Conservation (phyloP, 2,113 vertebrate species). For the Gila orcuttii region DNA sequence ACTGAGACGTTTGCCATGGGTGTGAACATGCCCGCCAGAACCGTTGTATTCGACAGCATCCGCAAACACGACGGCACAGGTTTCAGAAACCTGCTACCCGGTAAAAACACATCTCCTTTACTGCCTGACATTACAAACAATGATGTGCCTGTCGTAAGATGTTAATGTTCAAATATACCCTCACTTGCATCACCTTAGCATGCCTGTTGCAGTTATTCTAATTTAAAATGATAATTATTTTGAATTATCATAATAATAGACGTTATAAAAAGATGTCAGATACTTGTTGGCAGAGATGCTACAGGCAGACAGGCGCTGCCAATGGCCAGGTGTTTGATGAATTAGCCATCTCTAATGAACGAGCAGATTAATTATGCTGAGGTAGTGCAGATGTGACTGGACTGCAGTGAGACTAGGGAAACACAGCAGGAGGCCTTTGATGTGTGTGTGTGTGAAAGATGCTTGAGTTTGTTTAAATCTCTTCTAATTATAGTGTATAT, state of each 20-base stretch:
- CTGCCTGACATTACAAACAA: neutral
- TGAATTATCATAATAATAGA: neutral
- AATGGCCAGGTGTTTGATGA: conserved; percentile 32
- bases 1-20: conserved; percentile 94
- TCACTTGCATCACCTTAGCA: neutral
- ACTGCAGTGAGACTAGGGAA: neutral
- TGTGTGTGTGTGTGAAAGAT: conserved; percentile 10
- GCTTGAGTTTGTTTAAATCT: neutral
- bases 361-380: conserved; percentile 23
- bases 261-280: neutral
- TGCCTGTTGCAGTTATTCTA: neutral
- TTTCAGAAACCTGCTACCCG: conserved; percentile 89
- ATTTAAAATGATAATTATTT: conserved; percentile 19
- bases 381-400: conserved; percentile 23
- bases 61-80: conserved; percentile 87
- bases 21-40: conserved; percentile 92
- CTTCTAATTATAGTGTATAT: neutral
- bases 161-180: neutral
- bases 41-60: conserved; percentile 90
- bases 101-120: conserved; percentile 58
- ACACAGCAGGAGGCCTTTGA: conserved; percentile 16
- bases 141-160: neutral
- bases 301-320: neutral
- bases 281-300: conserved; percentile 7
- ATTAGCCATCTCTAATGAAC: conserved; percentile 21